Conservation (phyloP, 2,797 vertebrate genomes). For the Scomberomorus guttatus region DNA sequence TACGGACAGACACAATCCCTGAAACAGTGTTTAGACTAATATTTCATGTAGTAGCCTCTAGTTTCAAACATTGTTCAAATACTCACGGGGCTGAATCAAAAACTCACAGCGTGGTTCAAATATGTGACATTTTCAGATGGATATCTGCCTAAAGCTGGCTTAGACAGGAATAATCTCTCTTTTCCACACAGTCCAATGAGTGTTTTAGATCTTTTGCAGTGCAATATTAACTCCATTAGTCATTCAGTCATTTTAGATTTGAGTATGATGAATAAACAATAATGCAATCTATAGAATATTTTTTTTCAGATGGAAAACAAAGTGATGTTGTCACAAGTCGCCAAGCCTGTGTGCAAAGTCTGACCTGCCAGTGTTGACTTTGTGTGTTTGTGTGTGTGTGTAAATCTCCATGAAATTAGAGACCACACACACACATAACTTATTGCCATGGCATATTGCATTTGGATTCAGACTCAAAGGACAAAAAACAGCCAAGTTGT, state of each 20-base stretch:
- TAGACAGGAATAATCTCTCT: constrained; percentile 12
- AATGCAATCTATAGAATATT: not conserved
- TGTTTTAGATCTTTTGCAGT: constrained; percentile 19
- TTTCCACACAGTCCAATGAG: constrained; percentile 11
- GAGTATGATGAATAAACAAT: constrained; percentile 43
- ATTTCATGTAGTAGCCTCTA: constrained; percentile 2
- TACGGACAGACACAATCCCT: constrained; percentile 31
- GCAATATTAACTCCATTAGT: constrained; percentile 48
- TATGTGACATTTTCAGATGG: constrained; percentile 47
- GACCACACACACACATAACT: not conserved
- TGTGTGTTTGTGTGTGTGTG: constrained; percentile 10
- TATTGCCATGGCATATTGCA: not conserved
- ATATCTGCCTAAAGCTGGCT: constrained; percentile 26
- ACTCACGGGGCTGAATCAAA: constrained; percentile 25
- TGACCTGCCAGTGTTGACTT: not conserved
- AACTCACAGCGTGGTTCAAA: constrained; percentile 12
- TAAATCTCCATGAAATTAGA: constrained; percentile 13
- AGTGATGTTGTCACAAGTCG: not conserved
- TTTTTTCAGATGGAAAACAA: constrained; percentile 28
- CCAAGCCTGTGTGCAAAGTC: not conserved
- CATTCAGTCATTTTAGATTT: constrained; percentile 36
- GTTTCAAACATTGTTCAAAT: constrained; percentile 24
- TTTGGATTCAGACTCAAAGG: not conserved
- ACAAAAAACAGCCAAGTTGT: not conserved
- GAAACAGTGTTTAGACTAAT: constrained; percentile 29